Conservation (phyloP, 2,888 invertebrate genomes). For the Erpobdella octoculata region DNA sequence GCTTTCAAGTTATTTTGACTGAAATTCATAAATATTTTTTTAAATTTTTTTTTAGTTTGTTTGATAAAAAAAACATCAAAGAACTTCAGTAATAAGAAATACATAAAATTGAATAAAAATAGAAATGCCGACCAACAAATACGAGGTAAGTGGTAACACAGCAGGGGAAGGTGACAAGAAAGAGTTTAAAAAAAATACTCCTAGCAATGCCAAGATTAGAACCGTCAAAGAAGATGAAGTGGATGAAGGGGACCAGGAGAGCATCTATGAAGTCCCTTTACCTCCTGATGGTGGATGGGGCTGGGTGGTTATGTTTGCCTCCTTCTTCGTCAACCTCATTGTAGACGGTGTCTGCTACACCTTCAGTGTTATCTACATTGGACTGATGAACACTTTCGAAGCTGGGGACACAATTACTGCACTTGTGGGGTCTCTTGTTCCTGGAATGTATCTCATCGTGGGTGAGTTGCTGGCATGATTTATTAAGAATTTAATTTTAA, state of each 20-base stretch:
- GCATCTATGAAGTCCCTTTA: constrained; percentile 22
- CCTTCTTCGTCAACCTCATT: constrained; percentile 30
- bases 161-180: not conserved
- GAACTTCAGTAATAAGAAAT: too few relatives aligned
- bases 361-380: constrained; percentile 36
- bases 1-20: too few relatives aligned
- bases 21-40: too few relatives aligned
- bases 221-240: not conserved
- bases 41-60: too few relatives aligned
- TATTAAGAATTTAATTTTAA: too few relatives aligned
- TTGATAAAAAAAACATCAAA: too few relatives aligned
- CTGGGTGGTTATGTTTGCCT: constrained; percentile 30
- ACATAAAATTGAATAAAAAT: too few relatives aligned
- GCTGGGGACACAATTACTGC: constrained; percentile 67
- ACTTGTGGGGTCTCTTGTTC: constrained; percentile 72
- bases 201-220: not conserved
- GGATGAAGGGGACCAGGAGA: constrained; percentile 19
- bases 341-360: constrained; percentile 33
- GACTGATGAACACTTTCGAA: constrained; percentile 62
- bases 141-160: not conserved
- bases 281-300: constrained; percentile 33
- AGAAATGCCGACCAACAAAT: constrained; percentile 2
- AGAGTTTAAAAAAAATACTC: not conserved
- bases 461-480: too few relatives aligned
- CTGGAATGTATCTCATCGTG: constrained; percentile 79